Evolutionary conservation across 64 coral and sea anemone species (phyloP).

Genomic region (Montipora sp.): DNA sequence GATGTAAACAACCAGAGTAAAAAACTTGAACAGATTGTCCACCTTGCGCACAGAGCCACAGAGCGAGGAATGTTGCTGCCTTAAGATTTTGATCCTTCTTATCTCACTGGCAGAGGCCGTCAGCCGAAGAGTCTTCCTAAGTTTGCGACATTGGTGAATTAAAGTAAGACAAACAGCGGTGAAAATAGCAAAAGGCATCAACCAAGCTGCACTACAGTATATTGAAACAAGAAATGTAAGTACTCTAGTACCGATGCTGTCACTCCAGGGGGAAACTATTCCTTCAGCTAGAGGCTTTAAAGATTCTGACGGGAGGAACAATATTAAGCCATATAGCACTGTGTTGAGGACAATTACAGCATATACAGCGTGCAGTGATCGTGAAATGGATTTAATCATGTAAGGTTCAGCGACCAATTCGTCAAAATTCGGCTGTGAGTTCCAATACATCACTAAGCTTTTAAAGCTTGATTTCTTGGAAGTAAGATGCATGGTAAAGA

Average conservation of each 20-base stretch:
- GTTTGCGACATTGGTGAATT: conserved; percentile 17
- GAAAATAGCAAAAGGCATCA: conserved; percentile 47
- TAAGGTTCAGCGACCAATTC: conserved; percentile 19
- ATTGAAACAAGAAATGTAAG: not conserved
- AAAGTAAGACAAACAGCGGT: conserved; percentile 13
- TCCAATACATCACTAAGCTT: conserved; percentile 46
- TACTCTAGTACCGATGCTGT: not conserved
- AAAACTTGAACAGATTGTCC: conserved; percentile 49
- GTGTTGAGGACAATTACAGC: not conserved
- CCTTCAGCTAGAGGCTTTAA: not conserved
- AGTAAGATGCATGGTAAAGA: conserved; percentile 34
- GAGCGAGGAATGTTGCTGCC: conserved; percentile 41
- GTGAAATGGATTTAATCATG: conserved; percentile 29
- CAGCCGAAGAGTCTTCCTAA: conserved; percentile 26
- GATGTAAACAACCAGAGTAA: conserved; percentile 44
- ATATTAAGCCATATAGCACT: conserved; percentile 26
- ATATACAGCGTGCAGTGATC: not conserved
- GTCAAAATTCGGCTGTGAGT: conserved; percentile 31
- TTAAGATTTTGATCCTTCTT: conserved; percentile 23
- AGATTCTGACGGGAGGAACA: conserved; percentile 31
- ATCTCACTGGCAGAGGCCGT: conserved; percentile 15
- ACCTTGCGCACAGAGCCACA: conserved; percentile 54
- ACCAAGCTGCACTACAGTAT: conserved; percentile 30
- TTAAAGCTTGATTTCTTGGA: conserved; percentile 19
- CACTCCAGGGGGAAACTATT: not conserved